These are phyloP conservation scores for Sebastes dallii DNA, from an alignment of 2,797 vertebrate genomes.

Conservation along the genomic window DNA sequence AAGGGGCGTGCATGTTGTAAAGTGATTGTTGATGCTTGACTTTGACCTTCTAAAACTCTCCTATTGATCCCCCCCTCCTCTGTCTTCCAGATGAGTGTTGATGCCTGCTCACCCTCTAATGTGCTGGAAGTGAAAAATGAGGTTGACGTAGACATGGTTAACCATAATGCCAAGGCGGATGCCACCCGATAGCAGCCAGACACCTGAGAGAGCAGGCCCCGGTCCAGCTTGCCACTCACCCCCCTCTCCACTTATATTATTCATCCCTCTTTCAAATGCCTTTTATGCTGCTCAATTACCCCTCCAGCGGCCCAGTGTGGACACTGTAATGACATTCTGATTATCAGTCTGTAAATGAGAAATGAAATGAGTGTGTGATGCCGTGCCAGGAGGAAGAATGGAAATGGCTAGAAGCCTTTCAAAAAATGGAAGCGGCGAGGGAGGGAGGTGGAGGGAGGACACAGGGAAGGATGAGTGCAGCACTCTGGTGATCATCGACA, in stretches of 20 bases:
- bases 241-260: slow-evolving; percentile 77
- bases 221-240: slow-evolving; percentile 65
- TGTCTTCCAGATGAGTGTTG: slow-evolving; percentile 58
- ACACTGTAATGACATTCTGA: slow-evolving; percentile 98
- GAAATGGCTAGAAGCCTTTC: slow-evolving; percentile 83
- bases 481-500: slow-evolving; percentile 70
- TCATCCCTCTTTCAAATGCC: slow-evolving; percentile 82
- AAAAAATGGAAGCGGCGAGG: slow-evolving; percentile 69
- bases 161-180: slow-evolving; percentile 70
- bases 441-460: slow-evolving; percentile 53
- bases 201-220: slow-evolving; percentile 79
- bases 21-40: slow-evolving; percentile 74
- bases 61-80: slow-evolving; percentile 68
- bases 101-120: slow-evolving; percentile 63
- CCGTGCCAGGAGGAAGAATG: slow-evolving; percentile 87
- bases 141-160: slow-evolving; percentile 73
- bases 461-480: slow-evolving; percentile 60
- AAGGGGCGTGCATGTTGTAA: slow-evolving; percentile 56
- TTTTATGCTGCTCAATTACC: slow-evolving; percentile 94
- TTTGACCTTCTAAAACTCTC: slow-evolving; percentile 76
- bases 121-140: slow-evolving; percentile 67
- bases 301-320: slow-evolving; percentile 89
- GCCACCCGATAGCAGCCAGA: slow-evolving; percentile 79
- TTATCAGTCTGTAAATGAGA: slow-evolving; percentile 99
- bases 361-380: slow-evolving; percentile 95